Conservation (phyloP, 1,140 invertebrate species). For the Nasonia vitripennis region DNA sequence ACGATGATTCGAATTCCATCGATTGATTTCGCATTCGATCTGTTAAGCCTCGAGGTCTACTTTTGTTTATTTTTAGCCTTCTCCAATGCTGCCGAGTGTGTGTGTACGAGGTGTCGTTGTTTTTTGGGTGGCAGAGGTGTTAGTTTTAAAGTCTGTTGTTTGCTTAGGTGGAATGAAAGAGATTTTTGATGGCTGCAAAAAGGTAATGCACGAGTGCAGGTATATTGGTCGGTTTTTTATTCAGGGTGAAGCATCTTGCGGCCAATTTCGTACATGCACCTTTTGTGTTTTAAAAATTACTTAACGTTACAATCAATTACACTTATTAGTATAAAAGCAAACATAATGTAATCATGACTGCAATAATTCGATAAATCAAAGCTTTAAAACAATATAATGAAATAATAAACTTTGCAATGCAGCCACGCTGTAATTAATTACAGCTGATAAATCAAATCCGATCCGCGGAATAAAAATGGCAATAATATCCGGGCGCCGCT, state of each 20-base stretch:
- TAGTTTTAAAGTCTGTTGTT: background rate
- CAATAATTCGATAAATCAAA: background rate
- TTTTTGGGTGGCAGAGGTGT: background rate
- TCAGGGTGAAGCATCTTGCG: background rate
- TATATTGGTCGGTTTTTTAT: background rate
- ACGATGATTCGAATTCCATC: slow-evolving; percentile 62
- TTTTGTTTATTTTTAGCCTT: slow-evolving; percentile 59
- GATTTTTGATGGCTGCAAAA: background rate
- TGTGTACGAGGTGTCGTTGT: background rate
- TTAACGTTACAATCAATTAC: background rate
- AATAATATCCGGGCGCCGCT: slow-evolving; percentile 55
- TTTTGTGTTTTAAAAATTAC: too few relatives aligned
- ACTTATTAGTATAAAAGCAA: background rate
- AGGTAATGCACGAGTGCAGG: background rate
- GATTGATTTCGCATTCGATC: slow-evolving; percentile 61
- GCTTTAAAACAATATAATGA: background rate
- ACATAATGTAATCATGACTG: too few relatives aligned
- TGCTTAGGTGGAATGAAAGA: background rate
- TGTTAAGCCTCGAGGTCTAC: slow-evolving; percentile 31
- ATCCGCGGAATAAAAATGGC: background rate
- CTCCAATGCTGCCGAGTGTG: slow-evolving; percentile 1
- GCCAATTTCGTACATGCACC: too few relatives aligned
- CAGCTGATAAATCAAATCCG: slow-evolving; percentile 24
- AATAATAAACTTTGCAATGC: background rate
- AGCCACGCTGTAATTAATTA: background rate